A percentile compares a stretch with the other conserved stretches of the same genome.
Evolutionary conservation across 2,113 vertebrate species (phyloP).

Genomic region (Labrus mixtus): DNA sequence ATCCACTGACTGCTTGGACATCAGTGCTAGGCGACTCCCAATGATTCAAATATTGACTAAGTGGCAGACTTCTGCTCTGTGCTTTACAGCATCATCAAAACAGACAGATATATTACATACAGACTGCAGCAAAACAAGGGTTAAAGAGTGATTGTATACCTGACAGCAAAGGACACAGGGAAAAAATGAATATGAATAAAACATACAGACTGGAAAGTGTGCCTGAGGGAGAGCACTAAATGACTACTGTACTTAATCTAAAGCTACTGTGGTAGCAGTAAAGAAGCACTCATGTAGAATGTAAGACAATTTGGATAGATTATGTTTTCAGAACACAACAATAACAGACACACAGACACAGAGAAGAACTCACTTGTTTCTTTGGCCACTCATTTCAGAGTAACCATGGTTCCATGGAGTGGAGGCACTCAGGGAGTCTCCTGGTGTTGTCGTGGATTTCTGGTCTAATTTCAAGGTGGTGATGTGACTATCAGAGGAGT

Average conservation of each 20-base stretch:
- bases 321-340: not conserved
- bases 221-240: not conserved
- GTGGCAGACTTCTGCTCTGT: not conserved
- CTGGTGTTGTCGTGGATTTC: slow-evolving; percentile 84
- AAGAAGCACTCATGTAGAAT: not conserved
- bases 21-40: not conserved
- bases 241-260: not conserved
- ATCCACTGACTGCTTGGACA: not conserved
- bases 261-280: not conserved
- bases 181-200: not conserved
- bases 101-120: not conserved
- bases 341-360: slow-evolving; percentile 4
- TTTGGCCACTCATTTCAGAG: slow-evolving; percentile 95
- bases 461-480: slow-evolving; percentile 94
- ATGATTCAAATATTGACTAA: slow-evolving; percentile 18
- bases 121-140: not conserved
- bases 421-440: slow-evolving; percentile 83
- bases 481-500: slow-evolving; percentile 87
- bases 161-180: not conserved
- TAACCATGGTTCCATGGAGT: slow-evolving; percentile 92
- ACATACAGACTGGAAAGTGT: not conserved
- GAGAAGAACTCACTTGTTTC: slow-evolving; percentile 89
- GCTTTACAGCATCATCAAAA: slow-evolving; percentile 2
- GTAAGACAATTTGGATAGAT: not conserved
- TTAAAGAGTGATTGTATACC: not conserved